These are phyloP conservation scores for Pangasius krempfi DNA, from an alignment of 2,797 vertebrate genomes.

Conservation along the genomic window DNA sequence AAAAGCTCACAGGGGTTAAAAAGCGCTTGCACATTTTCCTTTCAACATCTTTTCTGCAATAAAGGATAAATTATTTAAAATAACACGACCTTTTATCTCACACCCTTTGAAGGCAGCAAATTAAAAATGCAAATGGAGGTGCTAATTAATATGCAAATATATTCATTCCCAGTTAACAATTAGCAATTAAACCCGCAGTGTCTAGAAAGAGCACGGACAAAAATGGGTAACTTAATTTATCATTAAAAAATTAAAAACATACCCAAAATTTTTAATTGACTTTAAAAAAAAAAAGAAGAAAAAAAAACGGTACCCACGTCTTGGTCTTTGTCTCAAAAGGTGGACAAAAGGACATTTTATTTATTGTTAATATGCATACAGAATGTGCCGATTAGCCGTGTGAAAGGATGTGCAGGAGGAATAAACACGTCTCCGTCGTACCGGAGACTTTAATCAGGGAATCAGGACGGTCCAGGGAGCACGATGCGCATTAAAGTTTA, in stretches of 20 bases:
- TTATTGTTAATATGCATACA: not conserved
- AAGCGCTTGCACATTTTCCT: constrained; percentile 85
- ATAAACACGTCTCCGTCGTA: constrained; percentile 44
- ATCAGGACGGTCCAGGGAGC: constrained; percentile 50
- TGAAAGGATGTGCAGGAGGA: constrained; percentile 26
- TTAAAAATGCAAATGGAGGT: constrained; percentile 99
- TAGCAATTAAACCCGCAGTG: constrained; percentile 99
- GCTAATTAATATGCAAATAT: constrained; percentile 99
- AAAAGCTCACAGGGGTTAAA: constrained; percentile 81
- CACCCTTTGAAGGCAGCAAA: constrained; percentile 99
- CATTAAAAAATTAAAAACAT: constrained; percentile 94
- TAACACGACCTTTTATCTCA: constrained; percentile 99
- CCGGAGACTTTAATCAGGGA: constrained; percentile 48
- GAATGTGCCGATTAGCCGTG: not conserved
- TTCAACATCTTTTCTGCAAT: constrained; percentile 98
- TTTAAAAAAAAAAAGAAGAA: constrained; percentile 57
- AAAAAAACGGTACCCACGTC: constrained; percentile 81
- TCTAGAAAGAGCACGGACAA: constrained; percentile 98
- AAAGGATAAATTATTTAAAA: constrained; percentile 99
- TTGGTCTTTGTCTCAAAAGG: constrained; percentile 65
- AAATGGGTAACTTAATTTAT: constrained; percentile 99
- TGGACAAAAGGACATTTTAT: constrained; percentile 58
- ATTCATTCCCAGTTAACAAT: constrained; percentile 99
- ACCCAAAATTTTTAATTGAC: constrained; percentile 95
- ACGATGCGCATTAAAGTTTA: constrained; percentile 60